Conservation (phyloP, 1,140 invertebrate genomes). For the Lordiphosa stackelbergi region DNA sequence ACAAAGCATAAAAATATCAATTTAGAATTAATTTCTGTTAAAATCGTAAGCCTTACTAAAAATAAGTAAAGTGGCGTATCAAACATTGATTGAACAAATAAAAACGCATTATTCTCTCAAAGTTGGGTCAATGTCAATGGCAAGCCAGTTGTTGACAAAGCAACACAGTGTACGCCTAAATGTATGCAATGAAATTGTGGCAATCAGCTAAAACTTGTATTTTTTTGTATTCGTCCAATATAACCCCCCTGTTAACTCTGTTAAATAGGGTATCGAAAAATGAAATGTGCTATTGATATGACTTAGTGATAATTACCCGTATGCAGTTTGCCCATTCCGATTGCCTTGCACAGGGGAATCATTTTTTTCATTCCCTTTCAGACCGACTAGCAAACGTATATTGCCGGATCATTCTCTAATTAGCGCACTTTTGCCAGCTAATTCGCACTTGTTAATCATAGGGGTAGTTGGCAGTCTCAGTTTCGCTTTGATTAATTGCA, state of each 20-base stretch:
- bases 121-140: too few relatives aligned
- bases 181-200: too few relatives aligned
- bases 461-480: conserved; percentile 10
- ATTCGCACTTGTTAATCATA: conserved; percentile 40
- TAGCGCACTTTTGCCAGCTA: conserved; percentile 32
- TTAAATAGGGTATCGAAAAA: conserved; percentile 10
- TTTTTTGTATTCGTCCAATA: background rate
- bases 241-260: background rate
- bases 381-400: background rate
- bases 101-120: too few relatives aligned
- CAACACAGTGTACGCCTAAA: too few relatives aligned
- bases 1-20: too few relatives aligned
- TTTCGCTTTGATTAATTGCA: conserved; percentile 33
- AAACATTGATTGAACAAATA: too few relatives aligned
- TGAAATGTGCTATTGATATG: conserved; percentile 40
- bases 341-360: conserved; percentile 10
- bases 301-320: conserved; percentile 42
- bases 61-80: too few relatives aligned
- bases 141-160: too few relatives aligned
- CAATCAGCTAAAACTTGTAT: too few relatives aligned
- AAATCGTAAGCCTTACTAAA: too few relatives aligned
- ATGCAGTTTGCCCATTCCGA: conserved; percentile 3
- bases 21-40: too few relatives aligned
- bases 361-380: conserved; percentile 3
- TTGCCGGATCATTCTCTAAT: conserved; percentile 18